Base-by-base conservation (phyloP, 2,888 invertebrate genomes). In the Athalia circularis region DNA sequence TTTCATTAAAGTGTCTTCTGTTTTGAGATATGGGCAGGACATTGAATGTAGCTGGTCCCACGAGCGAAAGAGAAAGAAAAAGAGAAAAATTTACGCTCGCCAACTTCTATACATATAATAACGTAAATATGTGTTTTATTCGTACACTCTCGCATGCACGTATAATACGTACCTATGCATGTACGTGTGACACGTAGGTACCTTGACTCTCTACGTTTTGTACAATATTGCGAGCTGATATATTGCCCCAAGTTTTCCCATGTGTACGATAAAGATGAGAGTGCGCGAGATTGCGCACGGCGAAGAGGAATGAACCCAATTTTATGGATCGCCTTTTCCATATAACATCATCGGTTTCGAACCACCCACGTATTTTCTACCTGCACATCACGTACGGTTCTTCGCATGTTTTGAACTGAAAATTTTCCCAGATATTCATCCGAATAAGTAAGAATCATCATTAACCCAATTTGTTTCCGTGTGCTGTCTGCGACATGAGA, bases 1-100 rank as follows among this genome's bases (percentile, higher is more conserved):
- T 90, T 89, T 89, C 89, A 90, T 90, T 89, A 90, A 89, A 89
- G 87, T 88, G 89, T 90, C 89, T 86, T 85, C 81, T 84, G 83
- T 82, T 81, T 85, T 88, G 89, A 90, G 88, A 90, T 89, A 89
- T 87, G 86, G 86, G 82, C 85, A 85, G 86, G 86, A 89, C 90
- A 90, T 90, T 89, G 89, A 90, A 89, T 88, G 88, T 86, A 84
- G 85, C 86, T 43, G 65, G 15, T 15, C 59, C 48, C 48, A 57
- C 11, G 70, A 50, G 67, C 48, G 52, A 57, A 62, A 61, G 65
- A 64, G 52, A 47, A 54, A 77, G 70, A 87, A 86, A 84, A 81
- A 79, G 82, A 80, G 64, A 81, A 78, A 75, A 78, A 78, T 65
- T 81, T 43, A 52, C 52, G 68, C n/a, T 68, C n/a, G 29, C 7